phyloP scores from a whole-genome alignment of 2,797 vertebrate genomes.

The Pempheris klunzingeri region DNA sequence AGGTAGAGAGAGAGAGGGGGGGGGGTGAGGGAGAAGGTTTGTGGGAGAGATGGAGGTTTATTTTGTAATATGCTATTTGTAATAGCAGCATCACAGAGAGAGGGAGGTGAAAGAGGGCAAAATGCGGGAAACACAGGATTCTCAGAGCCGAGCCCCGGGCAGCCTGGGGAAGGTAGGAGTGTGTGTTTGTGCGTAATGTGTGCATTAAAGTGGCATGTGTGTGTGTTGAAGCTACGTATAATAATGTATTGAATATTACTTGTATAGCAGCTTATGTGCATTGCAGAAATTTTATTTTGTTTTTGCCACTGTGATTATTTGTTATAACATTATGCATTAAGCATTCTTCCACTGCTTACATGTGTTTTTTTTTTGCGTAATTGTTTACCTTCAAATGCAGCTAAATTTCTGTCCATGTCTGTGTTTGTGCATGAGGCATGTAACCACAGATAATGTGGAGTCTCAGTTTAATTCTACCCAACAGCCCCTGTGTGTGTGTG shows the following conservation, averaged over 20 bases:
- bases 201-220: conserved; percentile 12
- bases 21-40: conserved; percentile 23
- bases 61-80: conserved; percentile 66
- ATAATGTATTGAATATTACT: not conserved
- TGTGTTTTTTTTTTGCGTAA: not conserved
- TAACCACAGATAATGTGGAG: conserved; percentile 42
- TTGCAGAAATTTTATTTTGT: not conserved
- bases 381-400: conserved; percentile 16
- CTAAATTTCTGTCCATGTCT: conserved; percentile 31
- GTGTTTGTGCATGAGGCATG: conserved; percentile 50
- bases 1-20: conserved; percentile 9
- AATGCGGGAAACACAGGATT: conserved; percentile 81
- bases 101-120: conserved; percentile 64
- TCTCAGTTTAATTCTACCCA: conserved; percentile 38
- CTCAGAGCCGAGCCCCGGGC: conserved; percentile 61
- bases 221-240: not conserved
- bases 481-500: conserved; percentile 8
- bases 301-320: not conserved
- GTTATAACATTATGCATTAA: not conserved
- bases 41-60: conserved; percentile 64
- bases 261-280: not conserved
- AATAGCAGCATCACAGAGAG: conserved; percentile 53
- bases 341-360: not conserved
- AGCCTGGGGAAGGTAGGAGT: conserved; percentile 79
- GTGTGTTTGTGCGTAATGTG: conserved; percentile 18